Percentiles rank a stretch among this genome's conserved stretches.
phyloP scores from a whole-genome alignment of 2,797 vertebrate species.

The Martes flavigula region DNA sequence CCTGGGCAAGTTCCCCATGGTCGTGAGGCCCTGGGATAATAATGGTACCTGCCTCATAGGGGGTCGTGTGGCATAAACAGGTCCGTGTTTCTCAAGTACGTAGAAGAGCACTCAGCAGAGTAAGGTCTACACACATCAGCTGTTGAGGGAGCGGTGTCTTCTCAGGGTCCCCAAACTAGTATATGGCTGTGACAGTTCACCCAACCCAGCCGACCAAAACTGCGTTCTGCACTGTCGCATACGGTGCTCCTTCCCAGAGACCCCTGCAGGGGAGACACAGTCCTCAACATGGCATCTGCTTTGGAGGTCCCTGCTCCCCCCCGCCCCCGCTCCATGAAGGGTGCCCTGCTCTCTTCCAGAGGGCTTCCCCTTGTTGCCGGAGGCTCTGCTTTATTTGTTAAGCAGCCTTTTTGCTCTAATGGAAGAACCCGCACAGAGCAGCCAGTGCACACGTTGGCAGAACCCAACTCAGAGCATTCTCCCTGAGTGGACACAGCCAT shows the following conservation, averaged over 20 bases:
- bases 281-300: neutral
- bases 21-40: neutral
- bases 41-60: neutral
- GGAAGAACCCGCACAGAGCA: neutral
- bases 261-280: accelerated
- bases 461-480: accelerated
- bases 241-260: neutral
- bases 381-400: neutral
- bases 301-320: neutral
- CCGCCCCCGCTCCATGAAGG: accelerated
- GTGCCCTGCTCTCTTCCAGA: neutral
- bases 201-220: accelerated
- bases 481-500: neutral
- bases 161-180: neutral
- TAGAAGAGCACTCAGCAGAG: neutral
- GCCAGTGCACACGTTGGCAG: accelerated
- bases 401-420: neutral
- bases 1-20: neutral
- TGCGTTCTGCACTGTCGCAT: neutral
- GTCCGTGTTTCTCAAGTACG: neutral
- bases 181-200: neutral
- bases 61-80: neutral
- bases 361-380: neutral
- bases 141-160: neutral
- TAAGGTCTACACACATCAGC: accelerated